phyloP scores from a whole-genome alignment of 2,113 vertebrate genomes.

The Chelonoidis abingdonii region DNA sequence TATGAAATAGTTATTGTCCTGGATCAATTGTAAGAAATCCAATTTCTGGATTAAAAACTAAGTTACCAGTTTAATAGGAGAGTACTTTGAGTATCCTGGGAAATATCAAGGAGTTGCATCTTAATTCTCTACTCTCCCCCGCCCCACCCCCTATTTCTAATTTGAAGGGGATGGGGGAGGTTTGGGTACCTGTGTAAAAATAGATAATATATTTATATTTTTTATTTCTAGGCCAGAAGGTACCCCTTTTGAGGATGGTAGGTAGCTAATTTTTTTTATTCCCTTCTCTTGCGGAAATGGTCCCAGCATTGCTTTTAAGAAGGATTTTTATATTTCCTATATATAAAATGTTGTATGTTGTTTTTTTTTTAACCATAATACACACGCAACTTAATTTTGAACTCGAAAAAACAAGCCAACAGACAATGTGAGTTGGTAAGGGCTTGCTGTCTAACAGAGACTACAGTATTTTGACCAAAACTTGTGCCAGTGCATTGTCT shows the following conservation, averaged over 20 bases:
- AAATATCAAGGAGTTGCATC: neutral
- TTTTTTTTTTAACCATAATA: neutral
- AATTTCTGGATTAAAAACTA: neutral
- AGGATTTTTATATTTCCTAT: neutral
- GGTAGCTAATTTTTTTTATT: slow-evolving; percentile 67
- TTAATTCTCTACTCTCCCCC: neutral
- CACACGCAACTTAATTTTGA: neutral
- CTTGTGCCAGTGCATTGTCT: neutral
- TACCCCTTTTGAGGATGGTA: slow-evolving; percentile 99
- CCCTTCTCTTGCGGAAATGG: neutral
- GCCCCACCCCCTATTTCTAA: rapidly evolving
- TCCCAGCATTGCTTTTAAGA: neutral
- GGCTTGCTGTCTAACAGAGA: neutral
- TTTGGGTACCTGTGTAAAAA: neutral
- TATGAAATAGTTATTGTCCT: neutral
- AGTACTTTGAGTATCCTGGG: rapidly evolving
- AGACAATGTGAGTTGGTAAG: neutral
- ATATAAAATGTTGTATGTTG: neutral
- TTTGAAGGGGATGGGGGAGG: neutral
- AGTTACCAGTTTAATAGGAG: neutral
- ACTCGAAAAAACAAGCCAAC: neutral
- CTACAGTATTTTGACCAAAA: rapidly evolving
- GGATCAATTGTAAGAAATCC: neutral
- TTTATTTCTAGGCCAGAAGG: slow-evolving; percentile 92
- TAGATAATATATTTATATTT: neutral